Evolutionary conservation across 2,797 vertebrate genomes (phyloP), one percentile per base, ranked within the genome.

Genomic region (Pangasius krempfi): DNA sequence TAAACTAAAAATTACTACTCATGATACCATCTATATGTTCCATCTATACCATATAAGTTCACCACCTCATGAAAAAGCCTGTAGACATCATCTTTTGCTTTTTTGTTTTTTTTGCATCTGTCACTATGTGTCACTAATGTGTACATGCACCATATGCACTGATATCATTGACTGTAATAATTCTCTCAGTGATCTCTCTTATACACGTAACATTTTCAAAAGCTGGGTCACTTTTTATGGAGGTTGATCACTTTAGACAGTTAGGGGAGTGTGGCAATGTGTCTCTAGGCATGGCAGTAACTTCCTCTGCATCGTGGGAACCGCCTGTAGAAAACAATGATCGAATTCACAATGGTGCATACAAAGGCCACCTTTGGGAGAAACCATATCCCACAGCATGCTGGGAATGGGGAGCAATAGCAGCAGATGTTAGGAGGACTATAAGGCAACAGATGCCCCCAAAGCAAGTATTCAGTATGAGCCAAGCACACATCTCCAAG

Each of bases 331-430:
- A 94, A 95, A 96, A 98, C 97, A 98, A 98, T 98, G 97, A 96
- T 95, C 95, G 97, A 97, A 95, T 96, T 97, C 97, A 98, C 97
- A 97, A 97, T 96, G 95, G 96, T 94, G 94, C 94, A 94, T 92
- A 98, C 96, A 96, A 97, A 97, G 96, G 97, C 97, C 97, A 98
- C 98, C 97, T 97, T 97, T 96, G 96, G 96, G 96, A 96, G 96
- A 97, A 97, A 96, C 94, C 93, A 93, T 95, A 96, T 95, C 97
- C 97, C 96, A 96, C 96, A 95, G 97, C 95, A 95, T 95, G 97
- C 96, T 97, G 97, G 97, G 97, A 98, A 97, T 96, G 96, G 96
- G 95, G 96, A 96, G 97, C 93, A 96, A 97, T 97, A 95, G 97
- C 96, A 97, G 97, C 98, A 99, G 98, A 99, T 99, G 98, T 98